Base-by-base conservation (phyloP, 2,113 vertebrate species). In the Embiotoca jacksoni region DNA sequence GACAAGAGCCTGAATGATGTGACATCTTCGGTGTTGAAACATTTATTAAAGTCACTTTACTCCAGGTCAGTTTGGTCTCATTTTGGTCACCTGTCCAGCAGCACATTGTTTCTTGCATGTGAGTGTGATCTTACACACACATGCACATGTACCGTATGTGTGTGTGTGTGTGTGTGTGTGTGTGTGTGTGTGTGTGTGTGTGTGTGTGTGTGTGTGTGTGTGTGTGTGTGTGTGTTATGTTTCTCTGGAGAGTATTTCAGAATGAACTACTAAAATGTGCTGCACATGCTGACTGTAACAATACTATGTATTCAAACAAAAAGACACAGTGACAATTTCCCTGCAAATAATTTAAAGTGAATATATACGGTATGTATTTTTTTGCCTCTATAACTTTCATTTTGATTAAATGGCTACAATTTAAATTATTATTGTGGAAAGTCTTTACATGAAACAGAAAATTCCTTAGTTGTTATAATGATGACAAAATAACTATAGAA, bases 241-340 rank as follows among this genome's bases (percentile, higher is more conserved):
- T 7, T 15, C 13, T 16, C 33, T 56, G 54, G 3, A 65, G 39
- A 41, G 58, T 55, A 56, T 88, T 83, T 84, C 72, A 72, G 39
- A 74, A 80, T 76, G 62, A 84, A 79, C 68, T 59, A 70, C 75
- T 57, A 87, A 86, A 63, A 89, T 83, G 77, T 68, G 80, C 63
- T 70, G 16, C n/a, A 52, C 35, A 31, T 33, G 1, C n/a, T 71
- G 56, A 47, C 33, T 68, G 31, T 62, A 61, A 31, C 9, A 55
- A 62, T 10, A 49, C 37, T 57, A 23, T 30, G 56, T 30, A 55
- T n/a, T 13, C 10, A 58, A 66, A 53, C 37, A 66, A 9, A 44
- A 9, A 13, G 1, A 4, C 41, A 41, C 39, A 41, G 39, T 44
- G 10, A 44, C 13, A 13, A 11, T 44, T 41, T 8, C 39, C 39